phyloP scores from a whole-genome alignment of 2,888 invertebrate genomes.

The Pyrrhosoma nymphula region DNA sequence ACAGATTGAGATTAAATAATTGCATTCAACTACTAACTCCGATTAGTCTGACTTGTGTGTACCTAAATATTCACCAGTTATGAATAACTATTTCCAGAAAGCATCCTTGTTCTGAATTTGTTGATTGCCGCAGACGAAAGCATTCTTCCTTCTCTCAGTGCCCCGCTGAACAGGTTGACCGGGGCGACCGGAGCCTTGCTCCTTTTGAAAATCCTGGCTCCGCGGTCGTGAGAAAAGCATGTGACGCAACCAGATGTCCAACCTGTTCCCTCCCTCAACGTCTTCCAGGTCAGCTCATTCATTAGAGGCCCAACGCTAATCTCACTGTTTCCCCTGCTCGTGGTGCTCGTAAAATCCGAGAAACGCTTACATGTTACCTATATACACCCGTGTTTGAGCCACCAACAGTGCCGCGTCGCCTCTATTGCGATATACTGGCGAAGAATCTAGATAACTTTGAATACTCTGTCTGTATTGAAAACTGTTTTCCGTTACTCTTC shows the following conservation, averaged over 20 bases:
- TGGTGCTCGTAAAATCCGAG: slow-evolving; percentile 28
- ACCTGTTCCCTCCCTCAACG: background rate
- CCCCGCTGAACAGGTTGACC: too few relatives aligned
- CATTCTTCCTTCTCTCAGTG: background rate
- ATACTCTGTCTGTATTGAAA: too few relatives aligned
- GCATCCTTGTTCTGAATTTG: too few relatives aligned
- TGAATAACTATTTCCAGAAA: too few relatives aligned
- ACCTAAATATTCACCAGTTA: too few relatives aligned
- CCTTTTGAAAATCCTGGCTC: background rate
- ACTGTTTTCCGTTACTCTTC: too few relatives aligned
- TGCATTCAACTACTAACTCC: too few relatives aligned
- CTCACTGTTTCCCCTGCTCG: background rate
- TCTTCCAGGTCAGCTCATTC: slow-evolving; percentile 36
- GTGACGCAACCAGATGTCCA: background rate
- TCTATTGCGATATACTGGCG: too few relatives aligned
- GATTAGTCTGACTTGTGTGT: too few relatives aligned
- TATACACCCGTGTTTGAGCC: background rate
- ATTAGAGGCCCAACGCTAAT: background rate
- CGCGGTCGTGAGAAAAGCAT: background rate
- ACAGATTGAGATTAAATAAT: too few relatives aligned
- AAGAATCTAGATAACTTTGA: too few relatives aligned
- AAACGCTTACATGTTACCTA: background rate
- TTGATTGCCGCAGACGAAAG: background rate
- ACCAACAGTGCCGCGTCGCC: background rate
- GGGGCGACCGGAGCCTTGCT: background rate